Evolutionary conservation across 2,888 invertebrate genomes (phyloP).

Genomic region (Dione juno): DNA sequence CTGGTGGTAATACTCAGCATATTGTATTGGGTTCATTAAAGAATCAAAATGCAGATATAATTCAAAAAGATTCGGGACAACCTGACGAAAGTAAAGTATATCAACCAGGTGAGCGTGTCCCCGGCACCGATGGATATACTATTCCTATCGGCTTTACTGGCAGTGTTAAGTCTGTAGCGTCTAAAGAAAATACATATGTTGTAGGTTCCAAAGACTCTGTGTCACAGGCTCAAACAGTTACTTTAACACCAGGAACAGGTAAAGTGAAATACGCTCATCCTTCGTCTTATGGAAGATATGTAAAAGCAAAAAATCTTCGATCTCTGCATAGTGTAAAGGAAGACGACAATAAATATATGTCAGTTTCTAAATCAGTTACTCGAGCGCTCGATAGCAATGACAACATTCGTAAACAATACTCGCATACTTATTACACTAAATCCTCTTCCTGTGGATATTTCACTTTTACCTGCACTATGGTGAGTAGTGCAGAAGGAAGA

Average conservation of each 20-base stretch:
- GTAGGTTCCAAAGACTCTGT: conserved; percentile 83
- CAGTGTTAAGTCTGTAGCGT: conserved; percentile 86
- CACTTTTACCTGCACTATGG: conserved; percentile 92
- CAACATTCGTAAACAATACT: conserved; percentile 87
- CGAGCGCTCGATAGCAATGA: conserved; percentile 86
- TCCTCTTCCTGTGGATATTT: conserved; percentile 94
- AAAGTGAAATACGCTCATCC: conserved; percentile 69
- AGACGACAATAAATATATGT: conserved; percentile 87
- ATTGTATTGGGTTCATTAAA: conserved; percentile 84
- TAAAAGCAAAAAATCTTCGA: conserved; percentile 67
- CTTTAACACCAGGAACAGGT: conserved; percentile 78
- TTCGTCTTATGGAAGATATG: conserved; percentile 58
- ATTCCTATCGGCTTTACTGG: conserved; percentile 88
- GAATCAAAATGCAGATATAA: conserved; percentile 84
- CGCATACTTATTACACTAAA: conserved; percentile 92
- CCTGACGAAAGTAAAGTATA: conserved; percentile 84
- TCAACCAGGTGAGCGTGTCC: conserved; percentile 86
- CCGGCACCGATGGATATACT: conserved; percentile 86
- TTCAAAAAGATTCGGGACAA: conserved; percentile 80
- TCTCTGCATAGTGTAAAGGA: conserved; percentile 65
- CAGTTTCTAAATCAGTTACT: conserved; percentile 91
- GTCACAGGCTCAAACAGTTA: conserved; percentile 87
- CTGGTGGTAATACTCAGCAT: conserved; percentile 85
- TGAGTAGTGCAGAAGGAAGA: conserved; percentile 89
- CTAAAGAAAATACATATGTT: conserved; percentile 83